Base-by-base conservation (phyloP, 2,113 vertebrate species). In the Phasianus colchicus region DNA sequence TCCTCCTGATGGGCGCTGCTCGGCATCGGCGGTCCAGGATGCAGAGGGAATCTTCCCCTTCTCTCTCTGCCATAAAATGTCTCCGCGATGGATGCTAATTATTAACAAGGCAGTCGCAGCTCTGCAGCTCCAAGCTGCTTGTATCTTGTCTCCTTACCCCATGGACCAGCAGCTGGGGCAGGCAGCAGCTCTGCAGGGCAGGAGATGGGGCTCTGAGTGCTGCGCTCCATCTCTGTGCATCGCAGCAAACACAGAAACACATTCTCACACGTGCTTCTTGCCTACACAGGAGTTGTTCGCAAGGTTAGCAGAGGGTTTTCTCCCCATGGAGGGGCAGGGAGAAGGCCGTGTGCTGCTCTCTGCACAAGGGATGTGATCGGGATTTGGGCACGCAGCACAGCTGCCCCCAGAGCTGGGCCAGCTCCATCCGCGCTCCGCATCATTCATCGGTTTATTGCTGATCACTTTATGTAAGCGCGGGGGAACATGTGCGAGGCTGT, bases 391-490 rank as follows among this genome's bases (percentile, higher is more conserved):
- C 2, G 3, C 9, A 3, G 43, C 6, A 11, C 63, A 82, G 85
- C 74, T 92, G 78, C 69, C 21, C 65, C 6, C 3, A 22, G 42
- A 87, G 78, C 42, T 80, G 38, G 57, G 57, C 67, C 78, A 71
- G 54, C 19, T 79, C 82, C 69, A 73, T 55, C 70, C 47, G 21
- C 70, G 34, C 15, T 1, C 38, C 0, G 0, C 34, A 45, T 70
- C 94, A 10, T 92, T 57, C 70, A 55, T 54, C 4, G 6, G 32
- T 92, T 92, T 89, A 76, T 79, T 42, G 8, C 40, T 89, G 54
- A 82, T 73, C n/a, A 16, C 45, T 85, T 95, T 63, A 80, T 54
- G 79, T 85, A 89, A 95, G 32, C 38, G 8, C 10, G 17, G 58
- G 54, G 48, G 65, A 95, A 82, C 66, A 40, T 30, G 75, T 25